Conservation (phyloP, 2,888 invertebrate species). For the Mayetiola destructor region DNA sequence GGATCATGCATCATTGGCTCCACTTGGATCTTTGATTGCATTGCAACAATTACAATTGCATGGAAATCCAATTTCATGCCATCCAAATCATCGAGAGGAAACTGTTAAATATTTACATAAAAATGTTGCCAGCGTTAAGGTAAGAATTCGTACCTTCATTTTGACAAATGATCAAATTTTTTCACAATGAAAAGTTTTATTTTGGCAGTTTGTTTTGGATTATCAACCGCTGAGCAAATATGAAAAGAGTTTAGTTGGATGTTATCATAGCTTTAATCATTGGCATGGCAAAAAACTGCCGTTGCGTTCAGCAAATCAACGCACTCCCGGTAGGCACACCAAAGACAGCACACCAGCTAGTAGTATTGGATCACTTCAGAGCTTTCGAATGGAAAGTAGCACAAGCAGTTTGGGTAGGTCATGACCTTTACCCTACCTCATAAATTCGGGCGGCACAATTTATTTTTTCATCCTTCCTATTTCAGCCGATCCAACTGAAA, state of each 20-base stretch:
- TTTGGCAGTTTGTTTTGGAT: conserved; percentile 40
- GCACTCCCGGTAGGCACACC: conserved; percentile 15
- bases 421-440: neutral
- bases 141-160: conserved; percentile 19
- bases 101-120: conserved; percentile 42
- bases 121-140: conserved; percentile 38
- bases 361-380: conserved; percentile 28
- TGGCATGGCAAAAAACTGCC: neutral
- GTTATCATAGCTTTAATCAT: conserved; percentile 25
- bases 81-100: conserved; percentile 42
- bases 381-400: conserved; percentile 19
- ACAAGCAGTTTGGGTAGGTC: conserved; percentile 10
- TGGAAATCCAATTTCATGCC: conserved; percentile 48
- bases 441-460: neutral
- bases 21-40: conserved; percentile 40
- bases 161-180: neutral
- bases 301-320: conserved; percentile 19
- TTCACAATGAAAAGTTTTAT: neutral
- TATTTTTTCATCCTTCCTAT: neutral
- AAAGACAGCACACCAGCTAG: conserved; percentile 26
- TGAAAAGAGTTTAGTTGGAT: conserved; percentile 39
- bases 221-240: conserved; percentile 37
- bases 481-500: conserved; percentile 2
- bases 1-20: conserved; percentile 42
- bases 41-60: conserved; percentile 41